Percentiles rank a stretch among this genome's conserved stretches.
phyloP scores from a whole-genome alignment of 2,888 invertebrate genomes.

The Eurytoma adleriae region DNA sequence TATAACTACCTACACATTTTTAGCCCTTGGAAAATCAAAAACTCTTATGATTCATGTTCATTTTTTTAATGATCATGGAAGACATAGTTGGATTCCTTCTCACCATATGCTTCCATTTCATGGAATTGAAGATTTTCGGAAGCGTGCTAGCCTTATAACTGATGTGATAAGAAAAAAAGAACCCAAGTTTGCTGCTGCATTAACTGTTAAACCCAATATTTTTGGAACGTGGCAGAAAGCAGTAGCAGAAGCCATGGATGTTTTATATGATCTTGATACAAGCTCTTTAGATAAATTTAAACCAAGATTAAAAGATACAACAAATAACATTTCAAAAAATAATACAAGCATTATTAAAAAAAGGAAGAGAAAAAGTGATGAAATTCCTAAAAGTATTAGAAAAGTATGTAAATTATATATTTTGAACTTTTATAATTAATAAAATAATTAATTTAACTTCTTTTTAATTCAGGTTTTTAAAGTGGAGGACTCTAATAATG shows the following conservation, averaged over 20 bases:
- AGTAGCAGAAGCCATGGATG: slow-evolving; percentile 58
- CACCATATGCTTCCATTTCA: slow-evolving; percentile 58
- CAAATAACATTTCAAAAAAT: slow-evolving; percentile 35
- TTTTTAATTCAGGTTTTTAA: slow-evolving; percentile 36
- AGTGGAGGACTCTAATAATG: slow-evolving; percentile 20
- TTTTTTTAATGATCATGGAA: slow-evolving; percentile 58
- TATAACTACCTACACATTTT: slow-evolving; percentile 11
- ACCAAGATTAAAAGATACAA: slow-evolving; percentile 38
- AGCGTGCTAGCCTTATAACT: slow-evolving; percentile 50
- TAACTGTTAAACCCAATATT: slow-evolving; percentile 52
- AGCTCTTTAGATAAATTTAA: slow-evolving; percentile 52
- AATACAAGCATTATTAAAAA: slow-evolving; percentile 29
- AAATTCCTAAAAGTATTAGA: slow-evolving; percentile 8
- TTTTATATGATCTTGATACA: slow-evolving; percentile 53
- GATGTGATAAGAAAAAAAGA: slow-evolving; percentile 55
- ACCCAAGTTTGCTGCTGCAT: slow-evolving; percentile 57
- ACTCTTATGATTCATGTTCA: slow-evolving; percentile 58
- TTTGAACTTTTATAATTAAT: not conserved
- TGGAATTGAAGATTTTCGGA: slow-evolving; percentile 57
- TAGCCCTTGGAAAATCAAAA: slow-evolving; percentile 55
- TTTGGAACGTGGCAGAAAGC: slow-evolving; percentile 58
- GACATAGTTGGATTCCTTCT: slow-evolving; percentile 57
- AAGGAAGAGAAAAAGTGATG: slow-evolving; percentile 50
- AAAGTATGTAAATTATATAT: slow-evolving; percentile 44
- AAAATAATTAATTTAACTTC: slow-evolving; percentile 6